Evolutionary conservation across 2,797 vertebrate species (phyloP), one percentile per base, ranked within the genome.

Genomic region (Spea hammondii): DNA sequence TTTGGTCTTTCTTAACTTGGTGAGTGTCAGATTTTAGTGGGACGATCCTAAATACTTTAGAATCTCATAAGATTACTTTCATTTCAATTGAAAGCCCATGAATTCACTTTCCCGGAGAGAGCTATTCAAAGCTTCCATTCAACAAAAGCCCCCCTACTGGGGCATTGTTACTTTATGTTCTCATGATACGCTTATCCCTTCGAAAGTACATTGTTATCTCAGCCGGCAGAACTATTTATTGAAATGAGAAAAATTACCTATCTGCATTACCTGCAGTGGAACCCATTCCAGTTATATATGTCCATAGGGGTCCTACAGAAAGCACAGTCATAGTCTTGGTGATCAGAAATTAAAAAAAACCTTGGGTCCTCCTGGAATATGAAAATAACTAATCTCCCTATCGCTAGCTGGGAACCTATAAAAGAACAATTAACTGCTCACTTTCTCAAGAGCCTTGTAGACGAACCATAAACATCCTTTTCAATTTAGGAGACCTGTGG

Each of bases 341-440:
- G 14, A 44, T 74, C 12, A 57, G 49, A 46, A 14, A 45, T 79
- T 72, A 73, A 17, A 17, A 17, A 32, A 3, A 32, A 32, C 32
- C 32, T 32, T 2, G 32, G 32, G 32, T 32, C 32, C 54, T 79
- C 53, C 59, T 48, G 10, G 8, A 71, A 71, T 55, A 46, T 8
- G 48, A 69, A 65, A 54, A 46, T 70, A 72, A 80, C 59, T 44
- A 71, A 6, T 8, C 9, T 12, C 32, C 13, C 13, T 50, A 51
- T 45, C 3, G 8, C 12, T 8, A 5, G n/a, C 11, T 45, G 2
- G 3, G 45, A 12, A 14, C 59, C n/a, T 67, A 6, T 9, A 10
- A 59, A 59, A 53, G 4, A 6, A 71, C 59, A 12, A 66, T 80
- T 80, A 80, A 76, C 57, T 53, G 65, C 60, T 80, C 65, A 76